A percentile compares a stretch with the other conserved stretches of the same genome.
phyloP scores from a whole-genome alignment of 2,797 vertebrate genomes.

The Diglossa cyanea region DNA sequence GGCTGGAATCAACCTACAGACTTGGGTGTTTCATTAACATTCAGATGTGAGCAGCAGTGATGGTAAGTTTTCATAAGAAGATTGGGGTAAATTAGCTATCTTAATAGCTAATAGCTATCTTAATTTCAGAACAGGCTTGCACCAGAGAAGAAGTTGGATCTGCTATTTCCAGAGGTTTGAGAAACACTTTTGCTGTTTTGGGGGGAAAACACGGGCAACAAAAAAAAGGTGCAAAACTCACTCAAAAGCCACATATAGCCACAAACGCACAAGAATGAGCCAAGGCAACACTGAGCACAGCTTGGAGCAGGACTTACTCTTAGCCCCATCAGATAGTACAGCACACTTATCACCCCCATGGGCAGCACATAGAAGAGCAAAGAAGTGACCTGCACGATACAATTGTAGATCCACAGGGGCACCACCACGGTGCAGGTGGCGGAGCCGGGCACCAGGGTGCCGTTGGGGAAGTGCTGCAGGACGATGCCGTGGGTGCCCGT shows the following conservation, averaged over 20 bases:
- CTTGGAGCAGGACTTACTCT: constrained; percentile 70
- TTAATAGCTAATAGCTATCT: not conserved
- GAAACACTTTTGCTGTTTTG: not conserved
- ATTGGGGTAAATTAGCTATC: not conserved
- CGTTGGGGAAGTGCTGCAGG: constrained; percentile 73
- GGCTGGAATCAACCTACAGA: not conserved
- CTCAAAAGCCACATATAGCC: not conserved
- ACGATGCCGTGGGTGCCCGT: constrained; percentile 74
- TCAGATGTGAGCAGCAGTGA: not conserved
- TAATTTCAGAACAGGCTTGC: not conserved
- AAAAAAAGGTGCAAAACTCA: not conserved
- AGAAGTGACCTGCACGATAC: constrained; percentile 76
- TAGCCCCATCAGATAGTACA: constrained; percentile 79
- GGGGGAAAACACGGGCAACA: not conserved
- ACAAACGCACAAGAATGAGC: not conserved
- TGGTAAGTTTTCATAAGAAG: not conserved
- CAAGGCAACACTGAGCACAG: not conserved
- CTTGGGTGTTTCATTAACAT: not conserved
- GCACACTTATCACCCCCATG: constrained; percentile 77
- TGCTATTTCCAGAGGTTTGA: not conserved
- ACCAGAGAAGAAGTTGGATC: not conserved
- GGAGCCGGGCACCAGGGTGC: constrained; percentile 73
- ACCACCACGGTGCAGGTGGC: constrained; percentile 72
- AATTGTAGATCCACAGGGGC: constrained; percentile 81
- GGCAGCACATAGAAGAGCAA: constrained; percentile 79